A percentile compares a stretch with the other conserved stretches of the same genome.
phyloP scores from a whole-genome alignment of 2,888 invertebrate genomes.

The Escarpia spicata region DNA sequence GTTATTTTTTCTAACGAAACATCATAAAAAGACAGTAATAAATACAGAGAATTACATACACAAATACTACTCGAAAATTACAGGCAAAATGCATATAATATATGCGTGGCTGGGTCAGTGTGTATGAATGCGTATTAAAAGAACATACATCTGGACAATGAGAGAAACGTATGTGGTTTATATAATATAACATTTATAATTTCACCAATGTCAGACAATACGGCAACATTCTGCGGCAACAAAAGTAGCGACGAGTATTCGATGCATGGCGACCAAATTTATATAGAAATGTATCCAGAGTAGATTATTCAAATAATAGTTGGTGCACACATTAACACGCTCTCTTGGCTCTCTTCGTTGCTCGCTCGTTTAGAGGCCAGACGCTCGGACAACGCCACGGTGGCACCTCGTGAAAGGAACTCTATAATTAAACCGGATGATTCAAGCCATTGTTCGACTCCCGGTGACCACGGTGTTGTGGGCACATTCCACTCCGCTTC shows the following conservation, averaged over 20 bases:
- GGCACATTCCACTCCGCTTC: neutral
- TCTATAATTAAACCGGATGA: neutral
- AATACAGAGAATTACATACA: neutral
- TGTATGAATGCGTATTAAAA: neutral
- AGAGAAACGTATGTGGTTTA: neutral
- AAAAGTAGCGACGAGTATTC: neutral
- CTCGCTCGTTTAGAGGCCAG: neutral
- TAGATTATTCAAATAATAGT: neutral
- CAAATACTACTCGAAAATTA: too few species aligned
- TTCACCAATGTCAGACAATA: neutral
- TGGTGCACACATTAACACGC: neutral
- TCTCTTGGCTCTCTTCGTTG: neutral
- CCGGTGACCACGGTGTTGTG: neutral
- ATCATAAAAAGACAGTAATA: neutral
- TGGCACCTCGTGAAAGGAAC: neutral
- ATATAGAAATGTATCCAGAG: neutral
- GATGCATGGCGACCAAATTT: neutral
- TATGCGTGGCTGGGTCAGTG: neutral
- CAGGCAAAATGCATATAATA: neutral
- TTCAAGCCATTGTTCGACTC: neutral
- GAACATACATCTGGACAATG: neutral
- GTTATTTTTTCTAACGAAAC: neutral
- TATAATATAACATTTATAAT: neutral
- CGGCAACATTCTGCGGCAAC: too few species aligned
- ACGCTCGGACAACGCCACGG: neutral